Evolutionary conservation across 2,888 invertebrate genomes (phyloP).

Genomic region (Dryococelus australis): DNA sequence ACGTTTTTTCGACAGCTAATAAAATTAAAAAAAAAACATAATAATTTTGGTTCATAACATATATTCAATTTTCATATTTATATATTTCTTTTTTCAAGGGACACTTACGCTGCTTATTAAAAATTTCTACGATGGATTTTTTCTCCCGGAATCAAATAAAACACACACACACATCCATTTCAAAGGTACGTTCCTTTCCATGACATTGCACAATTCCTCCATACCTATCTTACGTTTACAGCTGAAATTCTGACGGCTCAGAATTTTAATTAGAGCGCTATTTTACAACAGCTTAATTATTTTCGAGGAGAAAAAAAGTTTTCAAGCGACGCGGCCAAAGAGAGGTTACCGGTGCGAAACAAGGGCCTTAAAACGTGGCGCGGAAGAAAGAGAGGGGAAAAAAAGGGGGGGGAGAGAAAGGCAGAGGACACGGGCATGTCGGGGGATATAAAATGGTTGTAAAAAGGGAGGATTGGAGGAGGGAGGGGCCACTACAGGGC

Average conservation of each 20-base stretch:
- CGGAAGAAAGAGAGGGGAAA: not conserved
- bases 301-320: not conserved
- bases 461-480: not conserved
- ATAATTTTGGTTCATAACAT: too few species aligned
- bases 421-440: not conserved
- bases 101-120: not conserved
- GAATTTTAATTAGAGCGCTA: constrained; percentile 26
- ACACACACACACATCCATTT: not conserved
- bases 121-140: not conserved
- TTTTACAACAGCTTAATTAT: constrained; percentile 21
- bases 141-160: not conserved
- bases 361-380: constrained; percentile 19
- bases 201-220: not conserved
- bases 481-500: not conserved
- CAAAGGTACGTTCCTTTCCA: not conserved
- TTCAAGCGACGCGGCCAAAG: constrained; percentile 4
- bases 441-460: not conserved
- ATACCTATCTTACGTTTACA: not conserved
- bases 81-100: too few species aligned
- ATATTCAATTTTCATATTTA: too few species aligned
- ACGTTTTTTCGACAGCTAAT: too few species aligned
- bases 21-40: too few species aligned
- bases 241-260: not conserved
- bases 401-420: not conserved
- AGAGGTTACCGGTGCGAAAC: constrained; percentile 12